phyloP scores from a whole-genome alignment of 2,797 vertebrate genomes.

The Synanceia verrucosa region DNA sequence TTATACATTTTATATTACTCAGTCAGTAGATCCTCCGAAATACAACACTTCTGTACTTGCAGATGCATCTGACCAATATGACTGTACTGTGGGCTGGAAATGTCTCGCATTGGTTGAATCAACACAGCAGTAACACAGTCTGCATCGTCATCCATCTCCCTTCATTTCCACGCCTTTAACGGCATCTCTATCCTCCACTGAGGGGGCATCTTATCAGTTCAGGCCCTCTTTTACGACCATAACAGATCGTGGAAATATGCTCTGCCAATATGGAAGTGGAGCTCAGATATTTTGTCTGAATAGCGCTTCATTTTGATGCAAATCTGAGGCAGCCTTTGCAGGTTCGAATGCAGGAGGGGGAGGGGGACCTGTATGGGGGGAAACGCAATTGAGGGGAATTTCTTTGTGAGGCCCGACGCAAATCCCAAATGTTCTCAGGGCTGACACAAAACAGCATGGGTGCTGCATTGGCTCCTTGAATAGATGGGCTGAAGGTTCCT shows the following conservation, averaged over 20 bases:
- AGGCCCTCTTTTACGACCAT: background rate
- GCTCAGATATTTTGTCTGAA: conserved; percentile 24
- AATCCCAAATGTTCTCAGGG: conserved; percentile 71
- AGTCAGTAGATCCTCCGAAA: too few species aligned
- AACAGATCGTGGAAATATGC: conserved; percentile 10
- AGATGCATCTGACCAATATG: background rate
- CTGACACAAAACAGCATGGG: conserved; percentile 73
- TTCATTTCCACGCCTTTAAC: conserved; percentile 29
- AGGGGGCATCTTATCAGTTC: background rate
- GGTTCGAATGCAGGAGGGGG: conserved; percentile 20
- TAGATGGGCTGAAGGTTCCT: conserved; percentile 24
- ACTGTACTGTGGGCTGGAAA: background rate
- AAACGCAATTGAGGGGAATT: conserved; percentile 65
- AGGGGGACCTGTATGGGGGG: conserved; percentile 23
- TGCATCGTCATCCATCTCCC: conserved; percentile 16
- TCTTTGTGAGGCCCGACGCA: conserved; percentile 75
- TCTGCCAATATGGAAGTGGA: conserved; percentile 12
- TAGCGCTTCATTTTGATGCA: conserved; percentile 73
- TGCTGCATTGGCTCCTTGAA: conserved; percentile 56
- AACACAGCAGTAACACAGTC: background rate
- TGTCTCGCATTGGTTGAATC: conserved; percentile 8
- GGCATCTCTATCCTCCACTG: conserved; percentile 5
- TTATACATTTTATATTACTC: too few species aligned
- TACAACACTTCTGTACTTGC: background rate
- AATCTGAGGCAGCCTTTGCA: conserved; percentile 66